A percentile compares a stretch with the other conserved stretches of the same genome.
Conservation (phyloP, 2,888 invertebrate species). For the Cremastinae sp. region DNA sequence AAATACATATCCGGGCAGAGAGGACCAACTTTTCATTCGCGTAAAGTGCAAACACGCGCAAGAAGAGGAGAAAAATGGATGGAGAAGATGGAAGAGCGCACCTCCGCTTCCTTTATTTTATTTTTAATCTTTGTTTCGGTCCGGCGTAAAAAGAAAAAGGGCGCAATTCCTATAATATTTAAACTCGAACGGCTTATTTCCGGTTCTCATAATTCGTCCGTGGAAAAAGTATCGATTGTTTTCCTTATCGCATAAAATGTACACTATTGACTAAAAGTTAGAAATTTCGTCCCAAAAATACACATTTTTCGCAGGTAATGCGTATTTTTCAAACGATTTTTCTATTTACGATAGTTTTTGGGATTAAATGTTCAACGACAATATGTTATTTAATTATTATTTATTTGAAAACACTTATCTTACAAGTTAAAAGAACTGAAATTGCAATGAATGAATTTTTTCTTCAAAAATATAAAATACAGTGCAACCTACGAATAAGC, state of each 20-base stretch:
- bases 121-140: neutral
- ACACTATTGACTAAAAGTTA: too few species aligned
- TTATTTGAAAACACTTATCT: too few species aligned
- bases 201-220: conserved; percentile 28
- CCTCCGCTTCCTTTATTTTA: conserved; percentile 1
- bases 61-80: neutral
- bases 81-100: neutral
- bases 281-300: too few species aligned
- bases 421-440: too few species aligned
- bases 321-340: too few species aligned
- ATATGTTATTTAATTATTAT: too few species aligned
- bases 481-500: too few species aligned
- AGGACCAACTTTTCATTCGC: conserved; percentile 45
- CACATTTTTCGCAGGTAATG: too few species aligned
- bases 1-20: conserved; percentile 1
- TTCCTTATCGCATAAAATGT: conserved; percentile 32
- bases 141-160: conserved; percentile 2
- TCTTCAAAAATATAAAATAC: too few species aligned
- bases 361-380: too few species aligned
- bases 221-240: conserved; percentile 56
- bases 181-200: conserved; percentile 43
- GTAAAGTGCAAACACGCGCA: conserved; percentile 24
- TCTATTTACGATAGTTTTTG: too few species aligned
- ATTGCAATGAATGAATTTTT: too few species aligned
- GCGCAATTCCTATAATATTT: conserved; percentile 25